Conservation (phyloP, 2,888 invertebrate genomes). For the Xanthia icteritia region DNA sequence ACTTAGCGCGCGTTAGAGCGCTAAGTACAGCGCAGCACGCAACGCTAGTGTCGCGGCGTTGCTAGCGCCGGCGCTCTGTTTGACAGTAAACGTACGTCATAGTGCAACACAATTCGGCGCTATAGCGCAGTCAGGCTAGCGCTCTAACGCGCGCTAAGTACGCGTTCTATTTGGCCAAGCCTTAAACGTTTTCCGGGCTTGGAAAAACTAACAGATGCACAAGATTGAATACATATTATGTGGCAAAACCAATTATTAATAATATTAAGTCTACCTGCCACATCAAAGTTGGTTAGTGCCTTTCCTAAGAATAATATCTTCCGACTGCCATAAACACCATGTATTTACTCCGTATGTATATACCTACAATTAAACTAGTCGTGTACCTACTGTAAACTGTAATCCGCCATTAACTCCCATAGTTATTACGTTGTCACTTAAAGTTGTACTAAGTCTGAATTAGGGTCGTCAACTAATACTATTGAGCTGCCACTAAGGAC, state of each 20-base stretch:
- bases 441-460: conserved; percentile 29
- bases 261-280: neutral
- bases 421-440: conserved; percentile 43
- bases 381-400: neutral
- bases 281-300: neutral
- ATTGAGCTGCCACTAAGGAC: conserved; percentile 25
- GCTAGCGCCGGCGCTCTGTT: no score
- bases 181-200: neutral
- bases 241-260: conserved; percentile 6
- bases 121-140: no score
- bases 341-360: neutral
- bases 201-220: neutral
- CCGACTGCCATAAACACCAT: neutral
- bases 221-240: neutral
- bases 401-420: conserved; percentile 14
- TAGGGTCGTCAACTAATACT: conserved; percentile 38
- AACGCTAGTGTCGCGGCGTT: no score
- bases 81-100: no score
- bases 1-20: no score
- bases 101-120: no score
- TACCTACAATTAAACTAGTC: conserved; percentile 18
- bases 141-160: no score
- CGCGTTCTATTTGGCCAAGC: no score
- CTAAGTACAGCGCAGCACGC: no score
- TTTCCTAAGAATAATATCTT: conserved; percentile 18